A percentile compares a stretch with the other conserved stretches of the same genome.
phyloP scores from a whole-genome alignment of 2,113 vertebrate genomes.

The Crotophaga sulcirostris region DNA sequence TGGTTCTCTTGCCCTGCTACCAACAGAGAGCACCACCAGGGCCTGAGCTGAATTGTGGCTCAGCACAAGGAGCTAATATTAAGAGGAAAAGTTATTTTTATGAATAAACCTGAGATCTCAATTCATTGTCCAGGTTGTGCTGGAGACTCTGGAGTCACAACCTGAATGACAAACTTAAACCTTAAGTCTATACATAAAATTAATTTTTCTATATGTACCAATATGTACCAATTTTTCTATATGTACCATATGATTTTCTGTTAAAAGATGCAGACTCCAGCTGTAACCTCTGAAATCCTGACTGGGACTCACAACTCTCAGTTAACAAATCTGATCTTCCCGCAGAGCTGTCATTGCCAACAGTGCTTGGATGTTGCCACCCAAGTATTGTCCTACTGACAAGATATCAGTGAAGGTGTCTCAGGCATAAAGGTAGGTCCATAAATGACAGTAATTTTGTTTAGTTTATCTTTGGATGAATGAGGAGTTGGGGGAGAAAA shows the following conservation, averaged over 20 bases:
- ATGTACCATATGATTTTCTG: neutral
- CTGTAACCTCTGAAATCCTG: neutral
- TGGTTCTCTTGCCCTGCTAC: neutral
- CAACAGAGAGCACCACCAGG: neutral
- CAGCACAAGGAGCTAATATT: neutral
- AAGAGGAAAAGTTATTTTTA: neutral
- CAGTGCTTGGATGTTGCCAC: rapidly evolving
- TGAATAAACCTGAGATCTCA: neutral
- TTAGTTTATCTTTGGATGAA: neutral
- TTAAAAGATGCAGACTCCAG: neutral
- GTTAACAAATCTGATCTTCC: neutral
- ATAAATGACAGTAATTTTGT: neutral
- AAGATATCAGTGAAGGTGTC: neutral
- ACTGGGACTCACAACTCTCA: neutral
- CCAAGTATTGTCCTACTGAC: neutral
- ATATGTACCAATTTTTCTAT: neutral
- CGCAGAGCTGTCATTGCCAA: neutral
- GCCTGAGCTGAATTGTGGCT: neutral
- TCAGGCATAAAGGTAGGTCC: neutral
- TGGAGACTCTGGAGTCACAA: neutral
- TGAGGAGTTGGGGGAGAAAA: neutral
- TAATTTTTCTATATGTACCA: neutral
- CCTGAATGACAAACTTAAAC: neutral
- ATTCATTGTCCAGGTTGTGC: neutral
- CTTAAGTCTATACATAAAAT: neutral